Evolutionary conservation across 2,113 vertebrate species (phyloP).

Genomic region (Panthera uncia): DNA sequence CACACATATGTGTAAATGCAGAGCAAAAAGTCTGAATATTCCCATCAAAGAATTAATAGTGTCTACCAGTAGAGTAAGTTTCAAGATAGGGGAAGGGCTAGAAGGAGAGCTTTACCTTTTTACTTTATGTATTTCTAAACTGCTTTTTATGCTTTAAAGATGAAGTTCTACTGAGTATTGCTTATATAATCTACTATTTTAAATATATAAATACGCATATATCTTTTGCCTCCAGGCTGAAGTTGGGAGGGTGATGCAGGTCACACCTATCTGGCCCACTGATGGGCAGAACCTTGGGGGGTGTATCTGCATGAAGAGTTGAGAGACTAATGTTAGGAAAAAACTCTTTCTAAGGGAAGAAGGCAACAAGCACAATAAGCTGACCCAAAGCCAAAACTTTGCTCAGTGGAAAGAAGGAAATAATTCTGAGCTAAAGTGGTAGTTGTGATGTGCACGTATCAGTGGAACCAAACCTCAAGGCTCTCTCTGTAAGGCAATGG

Average conservation of each 20-base stretch:
- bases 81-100: neutral
- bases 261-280: neutral
- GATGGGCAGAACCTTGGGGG: neutral
- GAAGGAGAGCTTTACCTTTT: neutral
- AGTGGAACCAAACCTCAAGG: neutral
- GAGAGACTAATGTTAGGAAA: neutral
- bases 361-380: neutral
- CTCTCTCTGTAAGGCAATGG: neutral
- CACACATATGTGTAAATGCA: neutral
- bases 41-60: constrained; percentile 40
- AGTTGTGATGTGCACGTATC: neutral
- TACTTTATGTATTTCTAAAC: neutral
- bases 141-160: neutral
- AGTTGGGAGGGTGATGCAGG: neutral
- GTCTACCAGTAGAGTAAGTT: neutral
- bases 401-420: neutral
- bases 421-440: neutral
- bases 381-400: neutral
- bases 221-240: neutral
- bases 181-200: neutral
- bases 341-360: neutral
- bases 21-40: constrained; percentile 5
- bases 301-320: neutral
- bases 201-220: neutral
- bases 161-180: neutral